A percentile compares a stretch with the other conserved stretches of the same genome.
Evolutionary conservation across 2,113 vertebrate species (phyloP).

Genomic region (Romanogobio albipinnatus): DNA sequence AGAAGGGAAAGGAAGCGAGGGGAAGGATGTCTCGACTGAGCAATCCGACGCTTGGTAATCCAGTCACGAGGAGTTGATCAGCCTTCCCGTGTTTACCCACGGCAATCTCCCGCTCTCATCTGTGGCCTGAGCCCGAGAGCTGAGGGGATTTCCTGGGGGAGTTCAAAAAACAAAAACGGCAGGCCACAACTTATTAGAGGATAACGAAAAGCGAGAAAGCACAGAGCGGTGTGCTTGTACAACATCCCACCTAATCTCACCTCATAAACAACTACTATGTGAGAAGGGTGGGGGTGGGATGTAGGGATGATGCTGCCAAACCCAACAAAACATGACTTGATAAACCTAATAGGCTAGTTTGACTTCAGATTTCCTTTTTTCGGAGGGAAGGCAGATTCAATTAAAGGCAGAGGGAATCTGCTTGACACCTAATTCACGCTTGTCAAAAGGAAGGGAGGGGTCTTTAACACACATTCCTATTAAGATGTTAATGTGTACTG

Average conservation of each 20-base stretch:
- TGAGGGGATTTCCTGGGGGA: slow-evolving; percentile 62
- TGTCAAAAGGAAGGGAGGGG: slow-evolving; percentile 77
- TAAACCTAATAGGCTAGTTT: slow-evolving; percentile 92
- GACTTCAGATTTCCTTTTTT: slow-evolving; percentile 81
- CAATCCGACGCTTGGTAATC: slow-evolving; percentile 55
- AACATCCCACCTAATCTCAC: slow-evolving; percentile 57
- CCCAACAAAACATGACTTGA: slow-evolving; percentile 86
- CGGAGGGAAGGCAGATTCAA: slow-evolving; percentile 88
- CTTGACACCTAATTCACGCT: slow-evolving; percentile 93
- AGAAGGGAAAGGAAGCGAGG: slow-evolving; percentile 12
- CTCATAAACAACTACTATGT: slow-evolving; percentile 61
- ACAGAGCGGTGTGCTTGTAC: slow-evolving; percentile 60
- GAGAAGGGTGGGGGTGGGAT: slow-evolving; percentile 25
- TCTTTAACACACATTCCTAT: slow-evolving; percentile 84
- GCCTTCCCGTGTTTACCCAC: slow-evolving; percentile 62
- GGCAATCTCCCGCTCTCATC: slow-evolving; percentile 61
- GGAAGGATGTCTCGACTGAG: slow-evolving; percentile 41
- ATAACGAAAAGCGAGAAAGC: slow-evolving; percentile 62
- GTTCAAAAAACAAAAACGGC: slow-evolving; percentile 59
- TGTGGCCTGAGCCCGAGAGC: slow-evolving; percentile 58
- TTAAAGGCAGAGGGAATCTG: slow-evolving; percentile 92
- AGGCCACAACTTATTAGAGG: slow-evolving; percentile 67
- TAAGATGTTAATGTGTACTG: slow-evolving; percentile 87
- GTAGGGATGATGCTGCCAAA: slow-evolving; percentile 61
- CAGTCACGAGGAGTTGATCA: slow-evolving; percentile 59